phyloP scores from a whole-genome alignment of 2,797 vertebrate species.

The Ctenosaura bakeri region DNA sequence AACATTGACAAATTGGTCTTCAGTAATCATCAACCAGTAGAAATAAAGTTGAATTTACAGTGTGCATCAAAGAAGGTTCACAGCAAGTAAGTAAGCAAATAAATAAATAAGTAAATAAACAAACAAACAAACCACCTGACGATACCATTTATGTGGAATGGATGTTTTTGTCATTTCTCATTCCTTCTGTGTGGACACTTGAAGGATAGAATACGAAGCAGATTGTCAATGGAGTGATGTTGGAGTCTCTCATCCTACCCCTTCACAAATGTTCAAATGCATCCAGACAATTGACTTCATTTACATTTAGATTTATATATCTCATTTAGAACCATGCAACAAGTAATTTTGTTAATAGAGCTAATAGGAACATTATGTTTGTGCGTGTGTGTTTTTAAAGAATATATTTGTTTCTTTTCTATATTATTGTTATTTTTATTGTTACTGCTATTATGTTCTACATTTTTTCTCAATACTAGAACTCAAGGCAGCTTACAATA shows the following conservation, averaged over 20 bases:
- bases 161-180: neutral
- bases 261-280: neutral
- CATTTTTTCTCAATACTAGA: too few species aligned
- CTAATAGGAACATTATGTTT: too few species aligned
- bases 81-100: neutral
- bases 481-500: too few species aligned
- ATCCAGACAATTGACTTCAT: neutral
- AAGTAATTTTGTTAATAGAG: too few species aligned
- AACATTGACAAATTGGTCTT: neutral
- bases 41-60: neutral
- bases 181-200: neutral
- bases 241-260: neutral
- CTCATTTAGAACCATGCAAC: neutral
- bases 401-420: too few species aligned
- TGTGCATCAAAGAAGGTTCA: neutral
- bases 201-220: neutral
- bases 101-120: too few species aligned
- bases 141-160: neutral
- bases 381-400: too few species aligned
- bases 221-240: neutral
- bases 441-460: too few species aligned
- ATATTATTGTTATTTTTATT: too few species aligned
- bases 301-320: neutral
- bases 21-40: constrained; percentile 40
- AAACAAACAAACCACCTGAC: neutral